Base-by-base conservation (phyloP, 1,140 invertebrate genomes). In the Ericerus pela region DNA sequence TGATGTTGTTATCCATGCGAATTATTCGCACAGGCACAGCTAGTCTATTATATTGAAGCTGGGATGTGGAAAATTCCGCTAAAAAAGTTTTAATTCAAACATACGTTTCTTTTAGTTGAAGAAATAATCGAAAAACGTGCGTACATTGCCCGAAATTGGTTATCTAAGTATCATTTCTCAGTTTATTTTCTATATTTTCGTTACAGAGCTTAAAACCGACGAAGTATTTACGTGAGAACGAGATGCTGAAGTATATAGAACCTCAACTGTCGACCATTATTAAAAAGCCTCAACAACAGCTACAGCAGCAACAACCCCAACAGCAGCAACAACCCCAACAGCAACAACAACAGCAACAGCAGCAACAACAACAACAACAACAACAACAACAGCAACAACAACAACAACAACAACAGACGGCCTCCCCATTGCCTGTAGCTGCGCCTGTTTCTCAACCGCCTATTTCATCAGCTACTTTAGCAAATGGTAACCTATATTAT, bases 211-310 rank as follows among this genome's bases (percentile, higher is more conserved):
- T 91, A 22, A 88, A 86, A 66, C 85, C 86, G 1, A 73, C 79
- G 0, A 70, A 82, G 57, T 85, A 87, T 63, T 66, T 91, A 38
- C 89, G 89, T 69, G 85, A 90, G 73, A 79, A 80, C 0, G 81
- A 87, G 52, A 79, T 84, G 63, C 67, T 86, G 3, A 71, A 79
- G 11, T 79, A 78, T 54, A 77, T 90, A 37, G 85, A 89, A 63
- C 85, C 82, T 63, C 87, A 90, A 65, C 72, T 91, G 56, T 88
- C 86, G 1, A 82, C 0, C 79, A 79, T 58, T 77, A 76, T 27
- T 79, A 77, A 59, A 73, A 78, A 51, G 73, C 74, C 57, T 63
- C 65, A 29, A 66, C 66, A 22, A 66, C 65, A n/a, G 65, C 67
- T 54, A 69, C 69, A 61, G 67, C 71, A 18, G 65, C 78, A 61